Evolutionary conservation across 1,140 invertebrate species (phyloP), one percentile per base, ranked within the genome.

Genomic region (Macrosteles quadrilineatus): DNA sequence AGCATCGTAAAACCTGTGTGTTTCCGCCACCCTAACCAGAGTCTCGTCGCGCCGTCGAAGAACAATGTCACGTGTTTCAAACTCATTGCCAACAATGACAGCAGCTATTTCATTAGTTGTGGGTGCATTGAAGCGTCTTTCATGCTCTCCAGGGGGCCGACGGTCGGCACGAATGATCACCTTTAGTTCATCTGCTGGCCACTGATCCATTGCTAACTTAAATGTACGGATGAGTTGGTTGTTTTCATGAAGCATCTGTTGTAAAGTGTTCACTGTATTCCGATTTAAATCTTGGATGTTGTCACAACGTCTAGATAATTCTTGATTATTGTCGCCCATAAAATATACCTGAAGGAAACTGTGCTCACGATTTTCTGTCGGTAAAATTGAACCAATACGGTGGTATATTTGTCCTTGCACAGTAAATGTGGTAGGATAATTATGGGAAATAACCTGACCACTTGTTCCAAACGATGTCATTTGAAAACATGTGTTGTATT

Each of bases 351-450:
- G 78, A 32, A 81, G 72, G 80, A 81, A 82, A 75, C 80, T 77
- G 45, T n/a, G n/a, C n/a, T 71, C 70, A 66, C 78, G 23, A 19
- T 74, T 72, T 73, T 76, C 32, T 62, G 69, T 45, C 6, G 64
- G 63, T 73, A 79, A 79, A 43, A 79, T 53, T 55, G 82, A 55
- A 75, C 77, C 19, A 76, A 80, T 47, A 78, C 68, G 69, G 74
- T 83, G 81, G 73, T 84, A 84, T 19, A 83, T 74, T 73, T 83
- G n/a, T n/a, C n/a, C n/a, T n/a, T n/a, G n/a, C n/a, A n/a, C n/a
- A n/a, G n/a, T n/a, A n/a, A n/a, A n/a, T 80, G 30, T 83, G 81
- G 78, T 84, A 78, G 50, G 83, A 78, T 76, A 81, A 81, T 71
- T 81, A 83, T 69, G 77, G 50, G 79, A 73, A 71, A 76, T 75